Conservation (phyloP, 2,888 invertebrate genomes). For the Gnatocerus cornutus region DNA sequence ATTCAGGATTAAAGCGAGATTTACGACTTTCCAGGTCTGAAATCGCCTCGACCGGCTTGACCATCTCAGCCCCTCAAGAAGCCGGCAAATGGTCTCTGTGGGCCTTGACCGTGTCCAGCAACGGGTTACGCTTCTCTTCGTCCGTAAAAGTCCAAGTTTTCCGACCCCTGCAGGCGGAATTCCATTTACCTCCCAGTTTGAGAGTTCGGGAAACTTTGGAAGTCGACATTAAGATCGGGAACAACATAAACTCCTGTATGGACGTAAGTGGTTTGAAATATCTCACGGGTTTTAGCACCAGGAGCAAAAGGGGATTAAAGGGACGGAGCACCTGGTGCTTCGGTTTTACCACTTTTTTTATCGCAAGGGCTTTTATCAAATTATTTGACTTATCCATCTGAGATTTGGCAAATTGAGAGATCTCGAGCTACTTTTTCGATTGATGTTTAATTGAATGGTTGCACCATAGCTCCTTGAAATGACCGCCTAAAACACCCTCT, state of each 20-base stretch:
- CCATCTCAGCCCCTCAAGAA: conserved; percentile 76
- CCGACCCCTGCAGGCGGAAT: conserved; percentile 77
- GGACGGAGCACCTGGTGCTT: no score
- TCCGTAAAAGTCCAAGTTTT: conserved; percentile 77
- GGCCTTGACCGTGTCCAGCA: conserved; percentile 75
- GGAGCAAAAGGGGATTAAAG: neutral
- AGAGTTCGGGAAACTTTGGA: conserved; percentile 79
- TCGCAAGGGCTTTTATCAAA: no score
- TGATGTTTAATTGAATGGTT: no score
- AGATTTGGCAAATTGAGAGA: no score
- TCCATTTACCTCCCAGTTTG: conserved; percentile 75
- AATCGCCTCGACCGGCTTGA: conserved; percentile 75
- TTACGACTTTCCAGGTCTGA: conserved; percentile 71
- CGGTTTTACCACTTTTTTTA: conserved; percentile 2
- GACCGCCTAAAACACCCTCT: no score
- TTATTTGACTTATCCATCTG: no score
- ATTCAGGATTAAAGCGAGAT: conserved; percentile 55
- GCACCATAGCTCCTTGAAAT: no score
- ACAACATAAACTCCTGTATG: conserved; percentile 80
- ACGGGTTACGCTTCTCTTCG: conserved; percentile 74
- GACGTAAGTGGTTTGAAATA: conserved; percentile 73
- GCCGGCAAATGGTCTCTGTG: conserved; percentile 80
- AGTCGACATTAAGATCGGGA: conserved; percentile 80
- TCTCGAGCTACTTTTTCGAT: no score
- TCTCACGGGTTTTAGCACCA: neutral